phyloP scores from a whole-genome alignment of 2,797 vertebrate species.

The Coregonus suidteri region DNA sequence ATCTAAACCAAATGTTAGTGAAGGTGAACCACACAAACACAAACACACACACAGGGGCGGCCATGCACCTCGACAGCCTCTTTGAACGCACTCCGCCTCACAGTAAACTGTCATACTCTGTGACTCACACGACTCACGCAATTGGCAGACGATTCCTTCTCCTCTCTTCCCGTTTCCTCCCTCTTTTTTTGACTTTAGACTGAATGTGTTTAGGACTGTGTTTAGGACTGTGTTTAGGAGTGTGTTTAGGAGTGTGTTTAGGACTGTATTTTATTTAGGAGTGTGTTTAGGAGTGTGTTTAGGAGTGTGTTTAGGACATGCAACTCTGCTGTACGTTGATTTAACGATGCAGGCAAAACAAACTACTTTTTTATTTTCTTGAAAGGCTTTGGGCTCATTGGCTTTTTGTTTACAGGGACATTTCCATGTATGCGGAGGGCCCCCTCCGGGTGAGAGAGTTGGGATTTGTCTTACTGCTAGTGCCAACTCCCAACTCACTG shows the following conservation, averaged over 20 bases:
- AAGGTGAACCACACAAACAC: not conserved
- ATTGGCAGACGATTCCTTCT: not conserved
- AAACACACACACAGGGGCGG: not conserved
- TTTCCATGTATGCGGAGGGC: not conserved
- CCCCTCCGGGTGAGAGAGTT: not conserved
- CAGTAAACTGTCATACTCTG: not conserved
- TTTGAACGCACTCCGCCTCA: not conserved
- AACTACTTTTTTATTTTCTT: not conserved
- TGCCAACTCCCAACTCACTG: not conserved
- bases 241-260: no score
- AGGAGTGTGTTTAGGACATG: not conserved
- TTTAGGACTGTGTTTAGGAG: no score
- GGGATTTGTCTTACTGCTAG: not conserved
- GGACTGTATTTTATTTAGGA: no score
- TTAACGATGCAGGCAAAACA: not conserved
- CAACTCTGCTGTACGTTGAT: not conserved
- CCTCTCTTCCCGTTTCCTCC: not conserved
- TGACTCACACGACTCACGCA: not conserved
- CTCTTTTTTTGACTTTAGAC: not conserved
- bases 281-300: no score
- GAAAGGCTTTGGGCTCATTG: not conserved
- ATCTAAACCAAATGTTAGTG: constrained; percentile 19
- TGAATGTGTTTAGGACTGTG: not conserved
- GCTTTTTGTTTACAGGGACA: not conserved
- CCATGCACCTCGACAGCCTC: not conserved